Percentiles rank a stretch among this genome's conserved stretches.
Conservation (phyloP, 2,888 invertebrate species). For the Ganaspis brasiliensis region DNA sequence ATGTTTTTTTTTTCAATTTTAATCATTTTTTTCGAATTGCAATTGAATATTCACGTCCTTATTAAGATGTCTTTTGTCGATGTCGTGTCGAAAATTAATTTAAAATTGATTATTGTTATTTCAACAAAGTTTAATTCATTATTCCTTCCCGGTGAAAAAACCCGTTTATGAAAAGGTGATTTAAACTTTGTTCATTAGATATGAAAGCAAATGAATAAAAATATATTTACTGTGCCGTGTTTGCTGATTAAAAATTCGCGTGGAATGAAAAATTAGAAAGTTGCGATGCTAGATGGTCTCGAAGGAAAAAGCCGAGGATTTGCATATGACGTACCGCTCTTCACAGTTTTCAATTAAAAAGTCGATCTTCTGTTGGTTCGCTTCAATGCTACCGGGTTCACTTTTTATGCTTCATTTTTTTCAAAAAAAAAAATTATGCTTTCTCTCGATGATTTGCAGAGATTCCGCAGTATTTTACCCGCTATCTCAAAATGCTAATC, state of each 20-base stretch:
- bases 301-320: slow-evolving; percentile 20
- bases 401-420: background rate
- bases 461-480: too few relatives aligned
- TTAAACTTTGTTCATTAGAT: background rate
- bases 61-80: too few relatives aligned
- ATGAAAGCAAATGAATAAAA: background rate
- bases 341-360: slow-evolving; percentile 21
- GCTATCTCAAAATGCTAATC: too few relatives aligned
- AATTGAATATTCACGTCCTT: too few relatives aligned
- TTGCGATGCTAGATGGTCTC: background rate
- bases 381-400: background rate
- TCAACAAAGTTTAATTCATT: too few relatives aligned
- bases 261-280: slow-evolving; percentile 25
- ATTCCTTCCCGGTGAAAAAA: background rate
- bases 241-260: slow-evolving; percentile 19
- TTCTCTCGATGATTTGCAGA: background rate
- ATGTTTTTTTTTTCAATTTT: too few relatives aligned
- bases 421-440: background rate
- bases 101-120: too few relatives aligned
- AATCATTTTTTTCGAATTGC: too few relatives aligned
- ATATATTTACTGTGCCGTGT: background rate
- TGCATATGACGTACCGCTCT: slow-evolving; percentile 14
- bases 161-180: background rate
- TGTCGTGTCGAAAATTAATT: too few relatives aligned
- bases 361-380: background rate